Percentiles rank a stretch among this genome's conserved stretches.
Evolutionary conservation across 2,888 invertebrate genomes (phyloP).

Genomic region (Ophion obscuratus): DNA sequence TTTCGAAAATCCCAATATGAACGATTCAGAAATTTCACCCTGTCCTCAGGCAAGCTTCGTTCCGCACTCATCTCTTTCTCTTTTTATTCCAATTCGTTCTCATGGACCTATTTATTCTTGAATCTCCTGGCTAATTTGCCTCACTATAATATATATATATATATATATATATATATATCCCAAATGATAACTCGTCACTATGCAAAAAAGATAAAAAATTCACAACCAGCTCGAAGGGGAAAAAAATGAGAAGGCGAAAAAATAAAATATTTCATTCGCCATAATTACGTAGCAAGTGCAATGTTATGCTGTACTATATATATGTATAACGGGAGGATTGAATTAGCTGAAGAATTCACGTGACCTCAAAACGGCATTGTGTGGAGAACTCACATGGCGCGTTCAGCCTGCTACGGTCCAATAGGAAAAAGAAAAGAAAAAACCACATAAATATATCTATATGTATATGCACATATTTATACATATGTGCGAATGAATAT

Average conservation of each 20-base stretch:
- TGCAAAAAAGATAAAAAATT: not conserved
- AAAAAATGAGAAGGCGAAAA: too few relatives aligned
- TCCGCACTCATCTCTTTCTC: too few relatives aligned
- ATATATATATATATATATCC: too few relatives aligned
- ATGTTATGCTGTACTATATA: constrained; percentile 11
- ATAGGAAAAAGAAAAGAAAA: constrained; percentile 32
- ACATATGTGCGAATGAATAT: constrained; percentile 18
- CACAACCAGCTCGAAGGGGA: not conserved
- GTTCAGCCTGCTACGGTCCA: constrained; percentile 11
- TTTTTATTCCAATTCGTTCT: too few relatives aligned
- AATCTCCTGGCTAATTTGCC: too few relatives aligned
- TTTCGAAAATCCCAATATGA: too few relatives aligned
- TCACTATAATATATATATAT: too few relatives aligned
- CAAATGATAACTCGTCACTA: too few relatives aligned
- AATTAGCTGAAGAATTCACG: constrained; percentile 53
- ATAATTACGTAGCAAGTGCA: constrained; percentile 39
- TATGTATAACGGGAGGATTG: not conserved
- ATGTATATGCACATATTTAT: constrained; percentile 1
- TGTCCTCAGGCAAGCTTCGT: too few relatives aligned
- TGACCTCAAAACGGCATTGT: constrained; percentile 49
- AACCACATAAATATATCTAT: not conserved
- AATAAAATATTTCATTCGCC: not conserved
- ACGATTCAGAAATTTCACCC: too few relatives aligned
- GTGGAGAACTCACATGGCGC: constrained; percentile 53
- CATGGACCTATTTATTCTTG: too few relatives aligned